Evolutionary conservation across 2,113 vertebrate genomes (phyloP).

Genomic region (Procapra przewalskii): DNA sequence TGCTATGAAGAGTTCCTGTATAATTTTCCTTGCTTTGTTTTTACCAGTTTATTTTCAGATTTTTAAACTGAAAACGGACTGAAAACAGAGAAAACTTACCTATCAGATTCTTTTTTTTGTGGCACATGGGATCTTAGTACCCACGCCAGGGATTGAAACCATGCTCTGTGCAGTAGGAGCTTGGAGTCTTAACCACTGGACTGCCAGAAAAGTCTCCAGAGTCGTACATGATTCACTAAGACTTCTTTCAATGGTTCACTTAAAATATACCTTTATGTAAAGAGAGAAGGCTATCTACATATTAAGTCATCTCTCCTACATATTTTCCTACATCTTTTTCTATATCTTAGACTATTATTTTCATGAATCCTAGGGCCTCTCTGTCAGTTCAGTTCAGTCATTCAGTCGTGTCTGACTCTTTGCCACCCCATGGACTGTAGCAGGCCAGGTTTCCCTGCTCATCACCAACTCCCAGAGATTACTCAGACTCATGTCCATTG

Average conservation of each 20-base stretch:
- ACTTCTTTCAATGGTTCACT: neutral
- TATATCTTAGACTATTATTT: neutral
- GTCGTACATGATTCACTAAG: neutral
- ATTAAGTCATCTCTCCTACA: neutral
- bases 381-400: neutral
- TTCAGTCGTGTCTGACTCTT: neutral
- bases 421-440: neutral
- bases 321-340: neutral
- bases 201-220: neutral
- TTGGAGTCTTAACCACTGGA: neutral
- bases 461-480: neutral
- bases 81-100: neutral
- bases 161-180: neutral
- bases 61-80: neutral
- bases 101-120: neutral
- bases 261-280: neutral
- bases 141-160: neutral
- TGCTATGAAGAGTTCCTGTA: neutral
- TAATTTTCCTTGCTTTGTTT: neutral
- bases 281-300: neutral
- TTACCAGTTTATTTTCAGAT: neutral
- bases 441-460: neutral
- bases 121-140: neutral
- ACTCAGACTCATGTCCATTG: neutral
- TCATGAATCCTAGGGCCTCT: neutral